Percentiles rank a stretch among this genome's conserved stretches.
These are phyloP conservation scores for Tylochromis polylepis DNA, from an alignment of 2,113 vertebrate genomes.

Conservation along the genomic window DNA sequence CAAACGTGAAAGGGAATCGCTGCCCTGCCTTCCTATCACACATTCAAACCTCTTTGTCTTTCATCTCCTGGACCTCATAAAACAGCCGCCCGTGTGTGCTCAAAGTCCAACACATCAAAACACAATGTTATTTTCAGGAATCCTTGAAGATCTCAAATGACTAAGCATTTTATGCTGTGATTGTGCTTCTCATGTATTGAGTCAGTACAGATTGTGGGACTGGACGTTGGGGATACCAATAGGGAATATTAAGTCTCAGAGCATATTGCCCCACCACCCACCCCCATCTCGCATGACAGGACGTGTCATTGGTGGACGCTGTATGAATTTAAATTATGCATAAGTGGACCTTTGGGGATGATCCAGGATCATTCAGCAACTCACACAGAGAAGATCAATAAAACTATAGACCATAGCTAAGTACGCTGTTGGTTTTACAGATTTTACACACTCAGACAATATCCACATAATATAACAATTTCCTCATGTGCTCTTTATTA, in stretches of 20 bases:
- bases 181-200: background rate
- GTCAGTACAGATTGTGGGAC: background rate
- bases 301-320: background rate
- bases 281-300: background rate
- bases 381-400: conserved; percentile 22
- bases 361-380: conserved; percentile 11
- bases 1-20: conserved; percentile 21
- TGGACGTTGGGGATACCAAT: background rate
- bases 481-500: background rate
- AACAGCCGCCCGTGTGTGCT: conserved; percentile 14
- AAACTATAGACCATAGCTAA: background rate
- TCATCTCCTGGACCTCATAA: conserved; percentile 33
- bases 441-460: background rate
- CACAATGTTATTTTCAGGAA: background rate
- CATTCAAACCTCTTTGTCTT: background rate
- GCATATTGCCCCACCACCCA: background rate
- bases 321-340: conserved; percentile 16
- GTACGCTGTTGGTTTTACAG: background rate
- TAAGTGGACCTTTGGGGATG: conserved; percentile 1
- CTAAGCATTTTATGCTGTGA: background rate
- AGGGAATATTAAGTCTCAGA: background rate
- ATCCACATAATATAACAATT: background rate
- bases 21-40: conserved; percentile 2
- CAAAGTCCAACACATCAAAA: conserved; percentile 22
- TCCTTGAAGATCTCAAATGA: conserved; percentile 11